Evolutionary conservation across 2,888 invertebrate genomes (phyloP).

Genomic region (Cremastobaeus sp.): DNA sequence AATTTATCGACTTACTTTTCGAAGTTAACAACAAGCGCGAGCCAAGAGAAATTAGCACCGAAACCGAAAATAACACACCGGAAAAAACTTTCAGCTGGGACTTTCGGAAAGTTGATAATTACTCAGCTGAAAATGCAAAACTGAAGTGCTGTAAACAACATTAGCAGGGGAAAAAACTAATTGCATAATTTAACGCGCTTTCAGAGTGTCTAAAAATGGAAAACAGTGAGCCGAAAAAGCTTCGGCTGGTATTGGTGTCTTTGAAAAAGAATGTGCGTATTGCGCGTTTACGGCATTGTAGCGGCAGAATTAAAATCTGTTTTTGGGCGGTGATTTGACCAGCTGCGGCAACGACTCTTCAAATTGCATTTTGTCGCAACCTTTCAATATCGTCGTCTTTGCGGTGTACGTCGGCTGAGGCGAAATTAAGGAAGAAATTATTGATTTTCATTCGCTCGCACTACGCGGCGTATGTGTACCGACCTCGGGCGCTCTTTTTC

Average conservation of each 20-base stretch:
- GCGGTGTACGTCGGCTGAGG: conserved; percentile 49
- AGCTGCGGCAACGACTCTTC: conserved; percentile 48
- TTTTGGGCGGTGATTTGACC: conserved; percentile 43
- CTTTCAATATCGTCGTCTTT: conserved; percentile 55
- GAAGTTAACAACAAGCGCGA: no score
- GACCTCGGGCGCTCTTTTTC: conserved; percentile 60
- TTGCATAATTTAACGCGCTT: conserved; percentile 45
- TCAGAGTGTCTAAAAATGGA: conserved; percentile 11
- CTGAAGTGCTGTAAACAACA: no score
- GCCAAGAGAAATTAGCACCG: no score
- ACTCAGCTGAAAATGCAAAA: no score
- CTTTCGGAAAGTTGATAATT: no score
- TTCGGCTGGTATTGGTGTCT: neutral
- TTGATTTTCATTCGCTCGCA: conserved; percentile 61
- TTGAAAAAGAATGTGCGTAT: conserved; percentile 38
- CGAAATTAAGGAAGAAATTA: conserved; percentile 62
- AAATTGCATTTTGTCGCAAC: conserved; percentile 59
- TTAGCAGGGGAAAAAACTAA: conserved; percentile 48
- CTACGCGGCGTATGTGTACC: conserved; percentile 57
- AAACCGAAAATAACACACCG: no score
- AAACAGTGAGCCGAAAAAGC: conserved; percentile 7
- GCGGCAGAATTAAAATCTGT: conserved; percentile 3
- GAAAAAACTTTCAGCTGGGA: no score
- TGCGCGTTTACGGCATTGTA: conserved; percentile 39
- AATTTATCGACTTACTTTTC: no score